A percentile compares a stretch with the other conserved stretches of the same genome.
Evolutionary conservation across 2,113 vertebrate genomes (phyloP).

Genomic region (Tringa solitaria): DNA sequence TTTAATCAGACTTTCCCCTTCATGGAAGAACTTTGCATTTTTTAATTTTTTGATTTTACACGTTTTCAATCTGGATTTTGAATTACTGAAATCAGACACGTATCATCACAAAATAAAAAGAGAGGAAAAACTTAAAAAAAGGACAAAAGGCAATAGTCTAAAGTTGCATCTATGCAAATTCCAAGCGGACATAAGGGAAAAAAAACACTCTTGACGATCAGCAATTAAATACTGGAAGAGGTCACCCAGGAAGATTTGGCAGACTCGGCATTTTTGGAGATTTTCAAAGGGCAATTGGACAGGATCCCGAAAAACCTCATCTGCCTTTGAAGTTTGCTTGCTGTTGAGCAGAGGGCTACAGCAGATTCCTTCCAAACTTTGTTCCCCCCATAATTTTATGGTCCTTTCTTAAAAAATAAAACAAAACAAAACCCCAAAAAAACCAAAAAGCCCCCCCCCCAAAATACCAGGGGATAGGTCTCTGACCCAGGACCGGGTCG

Average conservation of each 20-base stretch:
- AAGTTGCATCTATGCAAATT: not conserved
- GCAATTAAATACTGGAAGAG: not conserved
- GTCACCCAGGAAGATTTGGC: not conserved
- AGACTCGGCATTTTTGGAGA: not conserved
- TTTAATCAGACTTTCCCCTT: not conserved
- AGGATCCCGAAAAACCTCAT: not conserved
- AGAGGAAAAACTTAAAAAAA: not conserved
- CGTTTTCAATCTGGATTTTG: not conserved
- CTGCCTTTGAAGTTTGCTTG: too few relatives aligned
- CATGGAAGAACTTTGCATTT: not conserved
- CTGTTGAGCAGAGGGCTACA: not conserved
- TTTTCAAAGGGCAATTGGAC: not conserved
- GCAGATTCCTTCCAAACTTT: too few relatives aligned
- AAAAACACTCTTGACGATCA: not conserved
- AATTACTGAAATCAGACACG: not conserved
- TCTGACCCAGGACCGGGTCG: not conserved
- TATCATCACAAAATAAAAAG: not conserved
- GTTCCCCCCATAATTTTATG: fast-evolving
- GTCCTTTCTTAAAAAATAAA: not conserved
- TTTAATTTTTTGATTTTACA: not conserved
- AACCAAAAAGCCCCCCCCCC: not conserved
- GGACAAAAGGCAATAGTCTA: not conserved
- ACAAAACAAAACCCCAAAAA: not conserved
- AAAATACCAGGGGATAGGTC: not conserved
- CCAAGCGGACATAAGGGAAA: too few relatives aligned